A percentile compares a stretch with the other conserved stretches of the same genome.
These are phyloP conservation scores for Urocyon cinereoargenteus DNA, from an alignment of 2,797 vertebrate genomes.

Conservation along the genomic window DNA sequence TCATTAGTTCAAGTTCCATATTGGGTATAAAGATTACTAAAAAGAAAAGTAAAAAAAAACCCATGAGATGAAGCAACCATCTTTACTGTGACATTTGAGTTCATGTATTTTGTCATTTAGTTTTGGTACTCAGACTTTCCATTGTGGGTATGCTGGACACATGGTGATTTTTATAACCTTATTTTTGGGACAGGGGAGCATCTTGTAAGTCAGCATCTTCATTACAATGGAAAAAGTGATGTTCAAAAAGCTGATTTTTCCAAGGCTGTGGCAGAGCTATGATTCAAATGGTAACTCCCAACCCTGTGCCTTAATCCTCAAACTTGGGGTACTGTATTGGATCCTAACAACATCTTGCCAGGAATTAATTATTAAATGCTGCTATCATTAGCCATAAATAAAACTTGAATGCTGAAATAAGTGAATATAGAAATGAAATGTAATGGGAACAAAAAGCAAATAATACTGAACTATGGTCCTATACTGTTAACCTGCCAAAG, in stretches of 20 bases:
- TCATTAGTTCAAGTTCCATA: not conserved
- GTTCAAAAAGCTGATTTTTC: not conserved
- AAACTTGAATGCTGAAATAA: not conserved
- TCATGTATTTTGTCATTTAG: not conserved
- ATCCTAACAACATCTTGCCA: not conserved
- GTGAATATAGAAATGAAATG: not conserved
- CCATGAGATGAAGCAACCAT: not conserved
- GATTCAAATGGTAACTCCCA: not conserved
- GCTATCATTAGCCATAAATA: not conserved
- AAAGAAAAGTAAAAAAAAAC: not conserved
- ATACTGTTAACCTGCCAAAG: not conserved
- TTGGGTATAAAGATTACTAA: not conserved
- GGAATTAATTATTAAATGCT: not conserved
- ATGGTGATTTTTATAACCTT: not conserved
- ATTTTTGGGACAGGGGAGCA: not conserved
- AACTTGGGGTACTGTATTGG: not conserved
- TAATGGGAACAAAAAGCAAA: not conserved
- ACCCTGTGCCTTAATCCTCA: not conserved
- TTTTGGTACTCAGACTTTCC: not conserved
- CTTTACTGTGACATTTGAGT: not conserved
- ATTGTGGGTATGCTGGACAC: not conserved
- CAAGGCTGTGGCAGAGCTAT: not conserved
- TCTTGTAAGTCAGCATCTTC: not conserved
- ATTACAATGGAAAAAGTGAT: not conserved
- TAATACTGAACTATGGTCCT: not conserved